Percentiles rank a stretch among this genome's conserved stretches.
phyloP scores from a whole-genome alignment of 2,888 invertebrate species.

The Hirudinaria manillensis region DNA sequence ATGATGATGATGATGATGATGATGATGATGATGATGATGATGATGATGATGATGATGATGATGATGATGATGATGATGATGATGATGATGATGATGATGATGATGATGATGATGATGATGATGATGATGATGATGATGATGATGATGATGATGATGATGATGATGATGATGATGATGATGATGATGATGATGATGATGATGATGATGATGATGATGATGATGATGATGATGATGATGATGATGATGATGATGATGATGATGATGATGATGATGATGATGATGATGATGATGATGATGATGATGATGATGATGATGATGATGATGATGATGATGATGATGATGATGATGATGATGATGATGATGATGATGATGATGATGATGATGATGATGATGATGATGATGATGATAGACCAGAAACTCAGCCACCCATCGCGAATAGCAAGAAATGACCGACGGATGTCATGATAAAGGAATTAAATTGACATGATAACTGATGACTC shows the following conservation, averaged over 20 bases:
- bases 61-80: conserved; percentile 39
- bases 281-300: conserved; percentile 23
- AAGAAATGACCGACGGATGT: too few relatives aligned
- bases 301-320: conserved; percentile 18
- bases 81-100: conserved; percentile 24
- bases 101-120: conserved; percentile 27
- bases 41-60: conserved; percentile 30
- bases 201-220: conserved; percentile 17
- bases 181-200: conserved; percentile 28
- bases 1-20: conserved; percentile 15
- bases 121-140: conserved; percentile 26
- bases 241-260: conserved; percentile 31
- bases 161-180: conserved; percentile 29
- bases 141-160: conserved; percentile 29
- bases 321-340: conserved; percentile 26
- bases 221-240: conserved; percentile 25
- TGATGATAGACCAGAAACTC: neutral
- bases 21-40: conserved; percentile 24
- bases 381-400: conserved; percentile 23
- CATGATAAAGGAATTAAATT: too few relatives aligned
- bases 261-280: conserved; percentile 39
- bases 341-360: conserved; percentile 33
- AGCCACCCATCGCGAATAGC: neutral
- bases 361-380: conserved; percentile 38
- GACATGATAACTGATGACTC: too few relatives aligned